Evolutionary conservation across 2,113 vertebrate species (phyloP).

Genomic region (Pantherophis guttatus): DNA sequence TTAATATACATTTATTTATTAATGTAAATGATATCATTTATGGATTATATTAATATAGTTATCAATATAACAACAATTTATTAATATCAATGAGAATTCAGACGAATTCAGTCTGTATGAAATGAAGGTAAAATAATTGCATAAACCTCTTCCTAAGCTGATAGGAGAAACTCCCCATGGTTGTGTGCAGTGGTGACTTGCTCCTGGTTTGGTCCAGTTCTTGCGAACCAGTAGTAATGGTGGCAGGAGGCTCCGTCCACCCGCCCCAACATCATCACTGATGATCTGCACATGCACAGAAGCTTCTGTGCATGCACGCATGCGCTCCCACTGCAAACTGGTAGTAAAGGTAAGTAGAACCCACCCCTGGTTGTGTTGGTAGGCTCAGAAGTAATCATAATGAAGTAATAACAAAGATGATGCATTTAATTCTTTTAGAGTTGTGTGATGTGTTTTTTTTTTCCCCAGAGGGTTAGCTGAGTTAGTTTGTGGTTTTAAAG

Average conservation of each 20-base stretch:
- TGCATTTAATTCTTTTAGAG: neutral
- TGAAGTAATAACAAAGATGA: neutral
- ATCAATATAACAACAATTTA: slow-evolving; percentile 21
- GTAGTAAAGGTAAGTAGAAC: no score
- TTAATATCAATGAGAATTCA: slow-evolving; percentile 41
- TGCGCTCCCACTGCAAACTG: no score
- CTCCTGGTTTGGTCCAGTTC: no score
- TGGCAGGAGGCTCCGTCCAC: no score
- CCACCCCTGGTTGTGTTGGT: slow-evolving; percentile 25
- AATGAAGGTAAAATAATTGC: slow-evolving; percentile 11
- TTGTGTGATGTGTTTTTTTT: neutral
- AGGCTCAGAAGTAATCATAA: slow-evolving; percentile 12
- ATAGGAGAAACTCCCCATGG: slow-evolving; percentile 16
- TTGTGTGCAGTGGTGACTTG: neutral
- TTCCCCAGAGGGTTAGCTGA: neutral
- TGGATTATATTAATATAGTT: neutral
- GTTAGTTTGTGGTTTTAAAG: neutral
- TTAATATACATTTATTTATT: neutral
- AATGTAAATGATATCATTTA: neutral
- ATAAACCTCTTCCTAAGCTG: slow-evolving; percentile 31
- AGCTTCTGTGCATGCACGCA: no score
- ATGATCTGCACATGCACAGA: no score
- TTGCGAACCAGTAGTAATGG: no score
- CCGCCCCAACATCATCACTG: no score
- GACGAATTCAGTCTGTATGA: neutral